Conservation (phyloP, 2,797 vertebrate species). For the Diplodus puntazzo region DNA sequence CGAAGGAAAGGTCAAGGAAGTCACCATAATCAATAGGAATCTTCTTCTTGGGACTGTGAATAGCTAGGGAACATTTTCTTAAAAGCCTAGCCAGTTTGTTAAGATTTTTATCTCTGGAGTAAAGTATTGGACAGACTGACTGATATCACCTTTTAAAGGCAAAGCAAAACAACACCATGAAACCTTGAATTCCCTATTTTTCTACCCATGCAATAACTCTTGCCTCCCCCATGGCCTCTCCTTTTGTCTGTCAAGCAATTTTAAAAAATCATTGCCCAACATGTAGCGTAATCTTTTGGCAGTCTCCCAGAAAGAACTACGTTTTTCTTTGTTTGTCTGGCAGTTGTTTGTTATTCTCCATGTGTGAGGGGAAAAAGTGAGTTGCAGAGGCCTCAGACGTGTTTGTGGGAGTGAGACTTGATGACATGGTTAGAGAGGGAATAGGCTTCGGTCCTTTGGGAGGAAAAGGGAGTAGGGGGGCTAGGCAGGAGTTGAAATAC, state of each 20-base stretch:
- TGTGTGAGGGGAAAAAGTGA: conserved; percentile 73
- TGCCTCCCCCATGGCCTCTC: conserved; percentile 5
- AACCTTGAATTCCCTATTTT: conserved; percentile 40
- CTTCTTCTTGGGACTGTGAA: background rate
- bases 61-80: background rate
- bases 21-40: background rate
- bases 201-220: conserved; percentile 36
- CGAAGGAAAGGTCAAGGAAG: background rate
- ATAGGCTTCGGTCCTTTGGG: conserved; percentile 55
- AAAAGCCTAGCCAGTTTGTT: background rate
- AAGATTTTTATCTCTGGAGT: background rate
- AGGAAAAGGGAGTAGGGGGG: conserved; percentile 54
- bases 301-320: conserved; percentile 67
- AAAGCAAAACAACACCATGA: background rate
- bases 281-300: conserved; percentile 79
- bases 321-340: conserved; percentile 72
- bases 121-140: background rate
- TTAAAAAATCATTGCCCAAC: conserved; percentile 65
- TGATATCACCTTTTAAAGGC: background rate
- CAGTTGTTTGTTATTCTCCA: conserved; percentile 82
- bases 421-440: conserved; percentile 68
- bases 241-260: conserved; percentile 47
- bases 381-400: conserved; percentile 69
- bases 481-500: conserved; percentile 36
- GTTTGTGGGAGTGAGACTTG: conserved; percentile 71